Base-by-base conservation (phyloP, 2,888 invertebrate species). In the Agrochola circellaris region DNA sequence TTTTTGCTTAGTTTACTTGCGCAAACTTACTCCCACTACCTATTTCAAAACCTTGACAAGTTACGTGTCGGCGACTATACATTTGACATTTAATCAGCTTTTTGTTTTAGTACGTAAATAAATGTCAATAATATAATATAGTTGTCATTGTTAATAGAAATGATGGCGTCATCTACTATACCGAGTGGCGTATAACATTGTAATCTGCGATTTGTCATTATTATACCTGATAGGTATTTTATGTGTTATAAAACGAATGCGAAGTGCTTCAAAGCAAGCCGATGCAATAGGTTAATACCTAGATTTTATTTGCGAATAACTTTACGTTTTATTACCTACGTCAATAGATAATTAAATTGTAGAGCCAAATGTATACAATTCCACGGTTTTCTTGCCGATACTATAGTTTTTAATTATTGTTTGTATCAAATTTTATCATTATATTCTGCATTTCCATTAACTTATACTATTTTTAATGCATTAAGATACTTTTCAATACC, bases 211-310 rank as follows among this genome's bases (percentile, higher is more conserved):
- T 75, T 60, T 64, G 60, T 77, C 77, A 74, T 87, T 76, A 81
- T 61, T 82, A 83, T 79, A 77, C 75, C 8, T 62, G 73, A 75
- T 79, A 38, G 70, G 26, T 85, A 77, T 81, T 81, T 81, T 81
- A 87, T 85, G 76, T 69, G 81, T 75, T 73, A 73, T 83, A 80
- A 84, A 80, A 70, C 60, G 62, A 73, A 73, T 75, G 60, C 5
- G 3, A 1, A 56, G 9, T 34, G 34, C 66, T 84, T 77, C 54
- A 70, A 81, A 75, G 72, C 42, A 54, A 26, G 30, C 64, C 74
- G 66, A 75, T 75, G 69, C 48, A 77, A 65, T 73, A 76, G 38
- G 38, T 66, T 51, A 54, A 65, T 64, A 54, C 3, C 15, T 34
- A 30, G 61, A 30, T 73, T 73, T 77, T 58, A 71, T 74, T 54